phyloP scores from a whole-genome alignment of 1,140 invertebrate species.

The Ladona fulva region DNA sequence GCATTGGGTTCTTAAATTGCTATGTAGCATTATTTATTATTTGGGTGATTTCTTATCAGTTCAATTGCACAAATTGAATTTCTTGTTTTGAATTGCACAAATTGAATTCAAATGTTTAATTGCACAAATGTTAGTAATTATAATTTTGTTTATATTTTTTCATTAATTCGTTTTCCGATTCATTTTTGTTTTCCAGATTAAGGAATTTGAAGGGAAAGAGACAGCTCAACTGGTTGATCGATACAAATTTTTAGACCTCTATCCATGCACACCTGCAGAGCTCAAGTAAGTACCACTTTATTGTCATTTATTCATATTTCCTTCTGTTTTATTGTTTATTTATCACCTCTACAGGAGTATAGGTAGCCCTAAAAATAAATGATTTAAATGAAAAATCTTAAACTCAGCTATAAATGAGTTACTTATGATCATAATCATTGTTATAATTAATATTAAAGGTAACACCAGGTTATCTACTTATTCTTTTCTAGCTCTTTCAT shows the following conservation, averaged over 20 bases:
- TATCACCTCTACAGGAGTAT: no score
- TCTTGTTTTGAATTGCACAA: background rate
- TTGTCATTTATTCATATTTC: constrained; percentile 16
- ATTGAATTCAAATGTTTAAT: background rate
- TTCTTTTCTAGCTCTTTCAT: no score
- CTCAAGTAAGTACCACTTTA: constrained; percentile 50
- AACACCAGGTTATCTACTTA: no score
- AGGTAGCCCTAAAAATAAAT: no score
- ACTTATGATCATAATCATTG: no score
- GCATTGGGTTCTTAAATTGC: no score
- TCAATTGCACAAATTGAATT: background rate
- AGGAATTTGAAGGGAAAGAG: constrained; percentile 95
- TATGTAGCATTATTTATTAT: no score
- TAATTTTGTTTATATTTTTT: no score
- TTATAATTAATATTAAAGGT: no score
- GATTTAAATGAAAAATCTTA: no score
- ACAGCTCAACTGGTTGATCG: constrained; percentile 90
- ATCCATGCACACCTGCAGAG: constrained; percentile 81
- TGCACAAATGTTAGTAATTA: background rate
- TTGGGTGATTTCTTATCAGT: no score
- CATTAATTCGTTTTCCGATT: background rate
- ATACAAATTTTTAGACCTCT: constrained; percentile 90
- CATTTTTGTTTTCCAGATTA: constrained; percentile 51
- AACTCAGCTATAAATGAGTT: no score
- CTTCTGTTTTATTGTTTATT: constrained; percentile 17